These are phyloP conservation scores for Pachymerium ferrugineum DNA, from an alignment of 2,888 invertebrate species.

Conservation along the genomic window DNA sequence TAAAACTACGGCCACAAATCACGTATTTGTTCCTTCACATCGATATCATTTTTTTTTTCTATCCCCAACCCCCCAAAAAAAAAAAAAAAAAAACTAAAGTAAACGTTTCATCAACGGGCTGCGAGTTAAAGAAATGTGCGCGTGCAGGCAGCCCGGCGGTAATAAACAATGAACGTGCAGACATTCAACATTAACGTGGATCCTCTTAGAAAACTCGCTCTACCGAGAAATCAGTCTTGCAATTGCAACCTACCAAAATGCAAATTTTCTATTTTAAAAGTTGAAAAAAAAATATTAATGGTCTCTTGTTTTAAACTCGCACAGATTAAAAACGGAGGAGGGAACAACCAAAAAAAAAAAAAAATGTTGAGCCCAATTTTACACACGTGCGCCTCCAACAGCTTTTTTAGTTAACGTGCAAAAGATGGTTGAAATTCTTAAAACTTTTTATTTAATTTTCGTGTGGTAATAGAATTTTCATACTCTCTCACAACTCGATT, in stretches of 20 bases:
- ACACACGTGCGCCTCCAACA: background rate
- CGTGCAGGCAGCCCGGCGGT: background rate
- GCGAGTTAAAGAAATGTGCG: background rate
- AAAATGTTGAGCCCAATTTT: background rate
- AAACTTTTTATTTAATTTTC: background rate
- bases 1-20: no score
- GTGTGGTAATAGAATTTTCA: no score
- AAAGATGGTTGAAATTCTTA: no score
- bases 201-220: background rate
- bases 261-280: background rate
- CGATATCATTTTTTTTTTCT: no score
- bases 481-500: no score
- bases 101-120: background rate
- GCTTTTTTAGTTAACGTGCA: no score
- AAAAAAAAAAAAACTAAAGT: background rate
- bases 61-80: no score
- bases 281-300: background rate
- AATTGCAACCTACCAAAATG: background rate
- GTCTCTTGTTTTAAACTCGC: background rate
- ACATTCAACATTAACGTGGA: background rate
- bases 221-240: conserved; percentile 4
- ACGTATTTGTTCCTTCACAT: no score
- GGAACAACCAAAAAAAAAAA: background rate
- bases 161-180: conserved; percentile 13
- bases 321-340: background rate